Base-by-base conservation (phyloP, 2,113 vertebrate genomes). In the Platichthys flesus region DNA sequence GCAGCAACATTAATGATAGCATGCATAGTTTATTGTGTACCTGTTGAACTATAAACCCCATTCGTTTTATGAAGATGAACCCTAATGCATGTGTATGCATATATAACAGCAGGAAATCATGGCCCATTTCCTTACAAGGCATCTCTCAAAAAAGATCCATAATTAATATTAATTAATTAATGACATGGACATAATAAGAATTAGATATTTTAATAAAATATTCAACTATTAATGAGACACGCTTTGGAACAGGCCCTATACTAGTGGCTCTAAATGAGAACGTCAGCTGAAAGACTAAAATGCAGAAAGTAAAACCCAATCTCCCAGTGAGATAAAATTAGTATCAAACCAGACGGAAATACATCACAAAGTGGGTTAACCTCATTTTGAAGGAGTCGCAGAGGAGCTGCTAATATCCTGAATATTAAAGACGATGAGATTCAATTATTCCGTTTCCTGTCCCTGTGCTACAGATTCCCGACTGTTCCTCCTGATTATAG, bases 351-450 rank as follows among this genome's bases (percentile, higher is more conserved):
- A 76, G 76, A 85, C 73, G 70, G 59, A 89, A 92, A 85, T 85
- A 68, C 16, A 85, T 81, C 74, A 81, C 61, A 83, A 90, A 90
- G 76, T 87, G 58, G 81, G 81, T 88, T 88, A 88, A 82, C 84
- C 85, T 90, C 56, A 77, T 87, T 89, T 81, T 83, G 76, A 79
- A 67, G 74, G 79, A 74, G 60, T 71, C 21, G 42, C 69, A 74
- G 73, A 91, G 74, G 59, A 86, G 72, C 67, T 75, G 63, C 49
- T 60, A 82, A 71, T 79, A 85, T 81, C 47, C 63, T 74, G 55
- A 61, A 56, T 64, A 37, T 78, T 67, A 74, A 54, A 84, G 58
- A 83, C 61, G 55, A 71, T 52, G 58, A 74, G 23, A 75, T 65
- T 57, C 15, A 78, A 60, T 76, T 71, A 61, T 37, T 72, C 37